These are phyloP conservation scores for Semicossyphus pulcher DNA, from an alignment of 2,113 vertebrate genomes.

Conservation along the genomic window DNA sequence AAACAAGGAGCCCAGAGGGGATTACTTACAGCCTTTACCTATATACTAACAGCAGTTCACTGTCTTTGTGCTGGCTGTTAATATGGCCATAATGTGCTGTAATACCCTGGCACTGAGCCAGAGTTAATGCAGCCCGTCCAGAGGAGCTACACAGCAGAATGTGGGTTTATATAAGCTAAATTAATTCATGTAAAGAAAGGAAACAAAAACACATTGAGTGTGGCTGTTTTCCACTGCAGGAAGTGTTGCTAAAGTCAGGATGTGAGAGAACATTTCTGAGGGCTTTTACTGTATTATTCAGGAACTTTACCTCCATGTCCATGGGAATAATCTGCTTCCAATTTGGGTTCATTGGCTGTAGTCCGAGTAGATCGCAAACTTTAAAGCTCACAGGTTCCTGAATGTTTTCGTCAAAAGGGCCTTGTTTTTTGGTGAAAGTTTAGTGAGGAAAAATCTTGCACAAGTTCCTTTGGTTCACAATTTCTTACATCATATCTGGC, in stretches of 20 bases:
- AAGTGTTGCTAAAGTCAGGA: conserved; percentile 7
- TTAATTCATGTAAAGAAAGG: conserved; percentile 13
- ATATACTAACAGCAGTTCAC: conserved; percentile 18
- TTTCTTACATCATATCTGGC: not conserved
- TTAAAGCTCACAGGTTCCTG: not conserved
- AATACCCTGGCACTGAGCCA: conserved; percentile 32
- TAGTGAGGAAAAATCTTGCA: not conserved
- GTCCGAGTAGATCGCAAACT: too few relatives aligned
- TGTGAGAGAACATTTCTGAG: not conserved
- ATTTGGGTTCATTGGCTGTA: conserved; percentile 14
- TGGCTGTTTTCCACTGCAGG: conserved; percentile 1
- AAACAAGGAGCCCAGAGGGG: conserved; percentile 21
- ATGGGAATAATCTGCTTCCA: conserved; percentile 7
- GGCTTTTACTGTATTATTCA: not conserved
- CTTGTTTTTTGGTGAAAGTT: not conserved
- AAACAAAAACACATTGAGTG: conserved; percentile 1
- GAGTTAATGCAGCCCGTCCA: conserved; percentile 21
- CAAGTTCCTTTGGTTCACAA: not conserved
- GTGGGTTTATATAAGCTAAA: not conserved
- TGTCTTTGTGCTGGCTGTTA: conserved; percentile 25
- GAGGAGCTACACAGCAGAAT: not conserved
- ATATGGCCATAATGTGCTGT: conserved; percentile 30
- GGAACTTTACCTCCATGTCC: conserved; percentile 7
- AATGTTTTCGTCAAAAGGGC: not conserved
- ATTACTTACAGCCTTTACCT: conserved; percentile 20